Percentiles rank a stretch among this genome's conserved stretches.
phyloP scores from a whole-genome alignment of 35 echinoderm and acorn worm genomes.

The Heliocidaris erythrogramma region DNA sequence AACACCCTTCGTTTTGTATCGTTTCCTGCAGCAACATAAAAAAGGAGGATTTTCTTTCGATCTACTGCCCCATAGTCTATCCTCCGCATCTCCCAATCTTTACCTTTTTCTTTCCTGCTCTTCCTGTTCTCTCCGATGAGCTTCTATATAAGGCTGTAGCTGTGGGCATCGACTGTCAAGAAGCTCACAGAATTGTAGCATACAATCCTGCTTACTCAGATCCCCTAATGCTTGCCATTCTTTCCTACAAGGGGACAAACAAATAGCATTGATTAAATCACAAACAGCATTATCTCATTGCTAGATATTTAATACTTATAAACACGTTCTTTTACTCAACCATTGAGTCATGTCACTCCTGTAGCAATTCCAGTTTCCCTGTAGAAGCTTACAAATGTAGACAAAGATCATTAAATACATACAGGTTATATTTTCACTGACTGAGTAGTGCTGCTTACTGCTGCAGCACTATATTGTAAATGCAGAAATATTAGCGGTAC shows the following conservation, averaged over 20 bases:
- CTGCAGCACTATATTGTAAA: too few species aligned
- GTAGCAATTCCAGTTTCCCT: too few species aligned
- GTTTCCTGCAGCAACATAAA: background rate
- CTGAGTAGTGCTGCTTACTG: too few species aligned
- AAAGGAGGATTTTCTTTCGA: background rate
- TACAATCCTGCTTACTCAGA: slow-evolving; percentile 70
- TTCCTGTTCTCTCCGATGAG: slow-evolving; percentile 94
- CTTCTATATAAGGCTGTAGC: slow-evolving; percentile 96
- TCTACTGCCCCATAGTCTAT: background rate
- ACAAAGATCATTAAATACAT: too few species aligned
- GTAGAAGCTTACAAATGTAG: too few species aligned
- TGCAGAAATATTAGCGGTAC: too few species aligned
- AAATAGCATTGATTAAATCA: background rate
- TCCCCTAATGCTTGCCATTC: slow-evolving; percentile 92
- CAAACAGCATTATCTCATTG: background rate
- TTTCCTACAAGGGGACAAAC: slow-evolving; percentile 54
- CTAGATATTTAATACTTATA: background rate
- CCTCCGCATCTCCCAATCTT: background rate
- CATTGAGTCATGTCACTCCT: too few species aligned
- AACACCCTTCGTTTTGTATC: background rate
- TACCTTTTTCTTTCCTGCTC: slow-evolving; percentile 97
- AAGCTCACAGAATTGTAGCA: slow-evolving; percentile 87
- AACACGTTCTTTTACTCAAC: too few species aligned
- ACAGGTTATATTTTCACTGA: too few species aligned
- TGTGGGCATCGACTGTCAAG: slow-evolving; percentile 78